Conservation (phyloP, 2,113 vertebrate species). For the Sapajus apella region DNA sequence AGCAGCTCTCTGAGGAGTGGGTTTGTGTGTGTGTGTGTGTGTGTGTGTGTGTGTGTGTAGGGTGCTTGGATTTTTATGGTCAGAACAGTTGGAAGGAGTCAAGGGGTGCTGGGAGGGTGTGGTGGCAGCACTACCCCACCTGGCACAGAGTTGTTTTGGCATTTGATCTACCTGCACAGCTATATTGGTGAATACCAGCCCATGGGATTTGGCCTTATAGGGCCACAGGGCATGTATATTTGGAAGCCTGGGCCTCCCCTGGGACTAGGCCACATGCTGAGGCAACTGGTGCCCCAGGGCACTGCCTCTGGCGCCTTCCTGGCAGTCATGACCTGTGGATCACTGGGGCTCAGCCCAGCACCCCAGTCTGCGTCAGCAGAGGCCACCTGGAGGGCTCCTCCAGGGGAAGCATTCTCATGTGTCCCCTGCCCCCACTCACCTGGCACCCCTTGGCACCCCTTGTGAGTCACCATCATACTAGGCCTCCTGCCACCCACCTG, state of each 20-base stretch:
- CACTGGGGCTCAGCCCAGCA: background rate
- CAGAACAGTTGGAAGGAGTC: background rate
- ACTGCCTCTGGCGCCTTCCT: background rate
- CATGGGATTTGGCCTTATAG: slow-evolving; percentile 30
- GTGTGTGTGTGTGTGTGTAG: no score
- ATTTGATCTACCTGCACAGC: background rate
- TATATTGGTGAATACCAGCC: background rate
- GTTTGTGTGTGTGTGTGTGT: background rate
- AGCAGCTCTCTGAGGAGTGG: background rate
- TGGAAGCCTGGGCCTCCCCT: slow-evolving; percentile 33
- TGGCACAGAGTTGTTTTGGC: slow-evolving; percentile 3
- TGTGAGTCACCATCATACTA: background rate
- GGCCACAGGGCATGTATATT: slow-evolving; percentile 36
- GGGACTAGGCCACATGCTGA: background rate
- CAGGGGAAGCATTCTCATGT: background rate
- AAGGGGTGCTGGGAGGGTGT: background rate
- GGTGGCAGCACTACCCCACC: background rate
- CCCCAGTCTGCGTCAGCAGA: slow-evolving; percentile 42
- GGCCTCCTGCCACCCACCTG: background rate
- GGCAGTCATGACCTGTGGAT: slow-evolving; percentile 50
- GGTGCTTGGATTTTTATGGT: background rate
- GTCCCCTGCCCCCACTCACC: background rate
- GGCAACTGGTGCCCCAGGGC: slow-evolving; percentile 29
- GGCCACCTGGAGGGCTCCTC: background rate
- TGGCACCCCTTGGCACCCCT: background rate